These are phyloP conservation scores for Rotaria magnacalcarata DNA, from an alignment of 2,888 invertebrate species.

Conservation along the genomic window DNA sequence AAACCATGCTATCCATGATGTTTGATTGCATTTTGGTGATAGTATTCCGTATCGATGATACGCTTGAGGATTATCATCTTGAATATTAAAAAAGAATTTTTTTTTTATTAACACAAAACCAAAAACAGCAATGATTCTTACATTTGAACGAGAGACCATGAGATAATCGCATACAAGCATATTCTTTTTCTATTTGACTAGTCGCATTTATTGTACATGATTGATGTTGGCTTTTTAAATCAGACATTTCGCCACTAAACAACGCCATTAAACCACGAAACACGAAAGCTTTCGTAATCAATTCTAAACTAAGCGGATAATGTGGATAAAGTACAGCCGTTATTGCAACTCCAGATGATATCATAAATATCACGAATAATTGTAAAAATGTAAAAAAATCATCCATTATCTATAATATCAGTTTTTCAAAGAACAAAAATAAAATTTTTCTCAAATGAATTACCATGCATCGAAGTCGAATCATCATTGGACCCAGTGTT, in stretches of 20 bases:
- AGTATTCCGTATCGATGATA: constrained; percentile 18
- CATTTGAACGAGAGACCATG: constrained; percentile 40
- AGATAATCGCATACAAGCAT: constrained; percentile 41
- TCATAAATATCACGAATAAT: constrained; percentile 56
- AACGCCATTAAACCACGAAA: constrained; percentile 42
- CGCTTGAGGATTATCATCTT: background rate
- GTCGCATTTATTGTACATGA: constrained; percentile 14
- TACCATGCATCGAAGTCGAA: constrained; percentile 55
- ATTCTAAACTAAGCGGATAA: constrained; percentile 53
- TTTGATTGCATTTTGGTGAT: constrained; percentile 38
- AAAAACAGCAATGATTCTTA: background rate
- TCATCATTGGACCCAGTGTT: constrained; percentile 60
- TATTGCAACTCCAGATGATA: constrained; percentile 57
- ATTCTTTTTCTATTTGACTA: background rate
- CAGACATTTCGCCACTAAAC: constrained; percentile 39
- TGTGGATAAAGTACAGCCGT: constrained; percentile 61
- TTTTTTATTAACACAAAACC: too few species aligned
- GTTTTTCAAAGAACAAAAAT: background rate
- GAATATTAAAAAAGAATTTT: background rate
- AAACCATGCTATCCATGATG: constrained; percentile 44
- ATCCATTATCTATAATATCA: constrained; percentile 52
- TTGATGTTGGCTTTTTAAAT: constrained; percentile 32
- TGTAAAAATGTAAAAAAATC: constrained; percentile 57
- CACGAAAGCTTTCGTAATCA: constrained; percentile 47
- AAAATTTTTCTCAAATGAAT: constrained; percentile 39